These are phyloP conservation scores for Tridacna crocea DNA, from an alignment of 2,888 invertebrate species.

Conservation along the genomic window DNA sequence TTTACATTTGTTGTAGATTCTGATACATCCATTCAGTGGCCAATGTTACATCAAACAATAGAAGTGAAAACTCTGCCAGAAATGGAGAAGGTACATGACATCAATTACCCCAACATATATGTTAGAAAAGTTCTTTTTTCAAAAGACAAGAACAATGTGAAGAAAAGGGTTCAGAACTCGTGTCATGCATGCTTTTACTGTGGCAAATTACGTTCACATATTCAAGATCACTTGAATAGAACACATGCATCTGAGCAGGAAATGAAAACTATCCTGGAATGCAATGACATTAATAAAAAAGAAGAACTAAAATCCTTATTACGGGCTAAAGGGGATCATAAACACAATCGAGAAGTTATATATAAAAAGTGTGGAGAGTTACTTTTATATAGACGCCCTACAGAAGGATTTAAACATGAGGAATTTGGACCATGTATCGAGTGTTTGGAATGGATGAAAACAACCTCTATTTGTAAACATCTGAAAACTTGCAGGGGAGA, in stretches of 20 bases:
- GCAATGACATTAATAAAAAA: background rate
- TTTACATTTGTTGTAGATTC: no score
- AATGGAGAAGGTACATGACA: background rate
- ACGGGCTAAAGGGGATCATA: background rate
- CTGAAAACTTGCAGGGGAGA: background rate
- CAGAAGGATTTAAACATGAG: background rate
- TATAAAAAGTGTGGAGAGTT: background rate
- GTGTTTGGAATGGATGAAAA: background rate
- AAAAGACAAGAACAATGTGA: background rate
- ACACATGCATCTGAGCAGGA: background rate
- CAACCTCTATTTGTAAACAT: background rate
- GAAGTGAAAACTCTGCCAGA: background rate
- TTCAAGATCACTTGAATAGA: constrained; percentile 5
- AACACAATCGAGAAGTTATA: background rate
- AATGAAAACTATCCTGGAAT: background rate
- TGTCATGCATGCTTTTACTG: constrained; percentile 3
- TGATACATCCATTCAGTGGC: no score
- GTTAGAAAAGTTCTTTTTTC: background rate
- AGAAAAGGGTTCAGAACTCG: background rate
- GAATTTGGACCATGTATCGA: background rate
- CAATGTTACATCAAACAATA: no score
- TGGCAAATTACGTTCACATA: background rate
- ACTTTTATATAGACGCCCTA: background rate
- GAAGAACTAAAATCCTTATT: constrained; percentile 2
- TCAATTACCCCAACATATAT: background rate